Conservation (phyloP, 2,113 vertebrate species). For the Prionailurus viverrinus region DNA sequence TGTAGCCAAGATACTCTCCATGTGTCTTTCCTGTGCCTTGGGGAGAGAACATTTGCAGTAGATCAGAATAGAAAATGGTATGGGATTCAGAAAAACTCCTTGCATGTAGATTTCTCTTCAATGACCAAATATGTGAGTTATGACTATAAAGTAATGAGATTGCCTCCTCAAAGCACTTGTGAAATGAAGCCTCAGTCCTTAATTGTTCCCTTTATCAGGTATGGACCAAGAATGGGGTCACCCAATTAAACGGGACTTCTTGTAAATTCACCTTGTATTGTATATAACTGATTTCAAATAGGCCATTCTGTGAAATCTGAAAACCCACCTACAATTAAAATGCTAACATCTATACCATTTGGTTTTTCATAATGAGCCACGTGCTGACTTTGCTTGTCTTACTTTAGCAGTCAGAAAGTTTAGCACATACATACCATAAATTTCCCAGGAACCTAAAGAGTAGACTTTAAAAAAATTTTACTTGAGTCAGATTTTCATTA, state of each 20-base stretch:
- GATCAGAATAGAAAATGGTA: slow-evolving; percentile 81
- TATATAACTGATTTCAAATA: slow-evolving; percentile 64
- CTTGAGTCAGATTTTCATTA: slow-evolving; percentile 62
- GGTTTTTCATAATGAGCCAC: slow-evolving; percentile 74
- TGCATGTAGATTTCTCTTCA: slow-evolving; percentile 59
- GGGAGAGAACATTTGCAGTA: slow-evolving; percentile 84
- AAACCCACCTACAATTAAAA: slow-evolving; percentile 67
- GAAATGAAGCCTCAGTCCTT: slow-evolving; percentile 9
- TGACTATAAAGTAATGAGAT: slow-evolving; percentile 55
- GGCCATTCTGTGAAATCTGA: slow-evolving; percentile 63
- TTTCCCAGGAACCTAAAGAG: slow-evolving; percentile 50
- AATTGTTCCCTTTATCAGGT: background rate
- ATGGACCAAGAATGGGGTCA: background rate
- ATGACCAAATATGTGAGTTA: background rate
- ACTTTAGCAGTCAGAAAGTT: slow-evolving; percentile 66
- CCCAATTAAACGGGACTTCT: slow-evolving; percentile 48
- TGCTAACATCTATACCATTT: slow-evolving; percentile 77
- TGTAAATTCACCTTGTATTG: slow-evolving; percentile 25
- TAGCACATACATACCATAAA: slow-evolving; percentile 51
- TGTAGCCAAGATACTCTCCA: slow-evolving; percentile 79
- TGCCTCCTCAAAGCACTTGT: background rate
- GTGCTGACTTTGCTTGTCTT: slow-evolving; percentile 69
- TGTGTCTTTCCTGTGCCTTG: slow-evolving; percentile 83
- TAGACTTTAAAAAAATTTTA: slow-evolving; percentile 2
- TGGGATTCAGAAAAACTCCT: slow-evolving; percentile 60